A percentile compares a stretch with the other conserved stretches of the same genome.
Conservation (phyloP, 2,888 invertebrate genomes). For the Cyclophora albipunctata region DNA sequence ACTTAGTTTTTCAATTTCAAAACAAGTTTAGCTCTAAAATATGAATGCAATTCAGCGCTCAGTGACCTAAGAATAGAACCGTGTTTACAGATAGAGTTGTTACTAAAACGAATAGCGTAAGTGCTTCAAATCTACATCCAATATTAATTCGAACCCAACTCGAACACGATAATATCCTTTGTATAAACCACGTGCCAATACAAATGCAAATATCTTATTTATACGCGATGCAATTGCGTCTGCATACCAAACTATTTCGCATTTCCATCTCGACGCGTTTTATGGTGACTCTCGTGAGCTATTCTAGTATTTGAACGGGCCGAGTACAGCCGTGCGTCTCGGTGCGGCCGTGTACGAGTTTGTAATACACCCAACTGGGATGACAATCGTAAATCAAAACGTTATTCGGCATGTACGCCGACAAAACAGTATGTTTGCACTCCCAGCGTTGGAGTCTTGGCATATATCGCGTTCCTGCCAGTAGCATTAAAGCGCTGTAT, state of each 20-base stretch:
- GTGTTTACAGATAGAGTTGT: too few relatives aligned
- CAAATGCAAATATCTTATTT: conserved; percentile 15
- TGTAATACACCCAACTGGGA: conserved; percentile 21
- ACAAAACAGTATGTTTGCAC: conserved; percentile 20
- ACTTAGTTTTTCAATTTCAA: too few relatives aligned
- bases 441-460: conserved; percentile 15
- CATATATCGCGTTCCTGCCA: conserved; percentile 30
- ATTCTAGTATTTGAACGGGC: conserved; percentile 13
- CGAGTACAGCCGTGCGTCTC: conserved; percentile 6
- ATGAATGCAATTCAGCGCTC: too few relatives aligned
- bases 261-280: conserved; percentile 12
- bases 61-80: too few relatives aligned
- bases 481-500: conserved; percentile 42
- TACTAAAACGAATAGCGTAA: too few relatives aligned
- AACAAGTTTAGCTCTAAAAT: too few relatives aligned
- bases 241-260: conserved; percentile 6
- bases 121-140: too few relatives aligned
- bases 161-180: too few relatives aligned
- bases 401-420: conserved; percentile 18
- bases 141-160: too few relatives aligned
- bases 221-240: conserved; percentile 12
- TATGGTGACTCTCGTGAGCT: conserved; percentile 3
- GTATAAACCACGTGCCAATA: neutral
- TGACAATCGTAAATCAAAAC: conserved; percentile 27
- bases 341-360: neutral